Conservation (phyloP, 2,888 invertebrate species). For the Noctua pronuba region DNA sequence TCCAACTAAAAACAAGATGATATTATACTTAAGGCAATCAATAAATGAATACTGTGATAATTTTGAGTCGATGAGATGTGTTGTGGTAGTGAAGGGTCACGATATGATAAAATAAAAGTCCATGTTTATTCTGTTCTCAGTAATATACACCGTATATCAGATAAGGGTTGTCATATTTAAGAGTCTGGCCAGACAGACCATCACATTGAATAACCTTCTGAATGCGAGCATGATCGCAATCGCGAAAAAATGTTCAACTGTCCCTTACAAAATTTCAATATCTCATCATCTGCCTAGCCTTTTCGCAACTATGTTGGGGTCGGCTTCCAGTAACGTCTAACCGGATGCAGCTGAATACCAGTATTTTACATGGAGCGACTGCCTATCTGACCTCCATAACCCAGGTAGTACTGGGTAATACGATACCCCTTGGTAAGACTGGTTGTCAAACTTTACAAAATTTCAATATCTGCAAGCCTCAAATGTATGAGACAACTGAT, state of each 20-base stretch:
- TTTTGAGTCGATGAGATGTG: neutral
- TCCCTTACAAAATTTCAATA: neutral
- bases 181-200: neutral
- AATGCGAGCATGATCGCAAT: neutral
- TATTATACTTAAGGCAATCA: neutral
- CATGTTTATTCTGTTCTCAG: neutral
- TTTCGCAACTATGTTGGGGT: too few relatives aligned
- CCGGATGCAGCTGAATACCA: too few relatives aligned
- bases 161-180: neutral
- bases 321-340: too few relatives aligned
- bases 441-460: too few relatives aligned
- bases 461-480: neutral
- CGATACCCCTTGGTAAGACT: too few relatives aligned
- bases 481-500: neutral
- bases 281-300: too few relatives aligned
- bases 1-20: neutral
- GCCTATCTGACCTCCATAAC: too few relatives aligned
- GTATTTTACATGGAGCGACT: too few relatives aligned
- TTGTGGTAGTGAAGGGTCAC: too few relatives aligned
- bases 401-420: too few relatives aligned
- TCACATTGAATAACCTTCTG: neutral
- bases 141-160: neutral
- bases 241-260: neutral
- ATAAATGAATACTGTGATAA: neutral
- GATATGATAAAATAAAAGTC: neutral